Evolutionary conservation across 2,888 invertebrate species (phyloP).

Genomic region (Chrysolina oricalcia): DNA sequence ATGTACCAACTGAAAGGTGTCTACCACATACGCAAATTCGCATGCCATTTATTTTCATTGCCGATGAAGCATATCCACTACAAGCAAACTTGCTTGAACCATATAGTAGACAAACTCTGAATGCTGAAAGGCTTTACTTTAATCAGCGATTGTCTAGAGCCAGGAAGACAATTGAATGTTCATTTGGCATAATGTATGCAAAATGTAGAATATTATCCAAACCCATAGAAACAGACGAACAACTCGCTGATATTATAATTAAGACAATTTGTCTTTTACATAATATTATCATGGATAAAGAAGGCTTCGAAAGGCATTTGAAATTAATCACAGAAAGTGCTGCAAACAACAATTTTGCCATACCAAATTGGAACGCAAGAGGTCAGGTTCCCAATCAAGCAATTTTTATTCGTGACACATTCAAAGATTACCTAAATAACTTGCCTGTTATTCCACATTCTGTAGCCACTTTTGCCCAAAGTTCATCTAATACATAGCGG

Average conservation of each 20-base stretch:
- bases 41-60: slow-evolving; percentile 24
- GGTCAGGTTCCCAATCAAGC: background rate
- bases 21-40: slow-evolving; percentile 17
- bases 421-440: background rate
- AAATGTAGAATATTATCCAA: slow-evolving; percentile 51
- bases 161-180: slow-evolving; percentile 46
- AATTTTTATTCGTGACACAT: background rate
- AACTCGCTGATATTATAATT: slow-evolving; percentile 33
- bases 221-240: slow-evolving; percentile 46
- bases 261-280: background rate
- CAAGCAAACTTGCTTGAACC: slow-evolving; percentile 14
- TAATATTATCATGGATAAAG: background rate
- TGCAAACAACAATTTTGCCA: background rate
- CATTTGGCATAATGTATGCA: slow-evolving; percentile 51
- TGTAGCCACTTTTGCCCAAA: background rate
- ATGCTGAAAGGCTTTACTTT: slow-evolving; percentile 34
- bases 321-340: background rate
- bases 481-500: background rate
- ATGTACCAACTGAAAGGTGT: background rate
- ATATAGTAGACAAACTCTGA: slow-evolving; percentile 19
- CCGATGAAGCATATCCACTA: slow-evolving; percentile 31
- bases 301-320: background rate
- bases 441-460: background rate
- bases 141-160: slow-evolving; percentile 46
- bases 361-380: background rate